Evolutionary conservation across 2,113 vertebrate species (phyloP), one percentile per base, ranked within the genome.

Genomic region (Hymenochirus boettgeri): DNA sequence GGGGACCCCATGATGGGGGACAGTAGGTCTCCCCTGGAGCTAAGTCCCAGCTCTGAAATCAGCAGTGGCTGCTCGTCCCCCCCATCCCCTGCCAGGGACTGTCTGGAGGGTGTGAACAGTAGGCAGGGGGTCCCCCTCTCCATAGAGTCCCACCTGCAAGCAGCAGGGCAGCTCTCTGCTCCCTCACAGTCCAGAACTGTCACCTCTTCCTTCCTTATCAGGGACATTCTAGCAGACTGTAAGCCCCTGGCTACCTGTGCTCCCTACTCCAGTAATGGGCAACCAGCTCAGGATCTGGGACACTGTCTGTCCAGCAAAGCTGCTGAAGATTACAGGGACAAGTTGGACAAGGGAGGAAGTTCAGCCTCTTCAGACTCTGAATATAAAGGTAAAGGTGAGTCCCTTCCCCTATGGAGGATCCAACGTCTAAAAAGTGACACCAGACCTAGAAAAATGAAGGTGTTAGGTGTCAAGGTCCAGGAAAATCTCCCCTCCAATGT

Each of bases 191-290:
- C 93, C 69, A 86, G 95, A 80, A 97, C 93, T 21, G 95, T 95
- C 82, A 97, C 95, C 77, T 98, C 95, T 51, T 98, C 95, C 63
- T 99, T 99, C 83, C 87, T 99, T 70, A 99, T 99, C 83, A 88
- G 95, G 83, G 96, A 99, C 79, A 99, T 99, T 74, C 86, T 99
- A 46, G 95, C 94, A 46, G 96, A 99, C 82, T 98, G 95, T 80
- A 98, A 96, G 55, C 96, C 96, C 1, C 82, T 98, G 58, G 96
- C 96, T 3, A 94, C 96, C 72, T 99, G 96, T 63, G 96, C 96
- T 1, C 96, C 96, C 15, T 99, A 99, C 70, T 97, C 95, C 52
- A 98, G 94, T 76, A 92, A 94, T 74, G 93, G 92, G 33, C 92
- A 90, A 22, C 86, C 94, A 19, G 84, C 88, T 8, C 90, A 92